A percentile compares a stretch with the other conserved stretches of the same genome.
Conservation (phyloP, 1,140 invertebrate genomes). For the Sitobion miscanthi region DNA sequence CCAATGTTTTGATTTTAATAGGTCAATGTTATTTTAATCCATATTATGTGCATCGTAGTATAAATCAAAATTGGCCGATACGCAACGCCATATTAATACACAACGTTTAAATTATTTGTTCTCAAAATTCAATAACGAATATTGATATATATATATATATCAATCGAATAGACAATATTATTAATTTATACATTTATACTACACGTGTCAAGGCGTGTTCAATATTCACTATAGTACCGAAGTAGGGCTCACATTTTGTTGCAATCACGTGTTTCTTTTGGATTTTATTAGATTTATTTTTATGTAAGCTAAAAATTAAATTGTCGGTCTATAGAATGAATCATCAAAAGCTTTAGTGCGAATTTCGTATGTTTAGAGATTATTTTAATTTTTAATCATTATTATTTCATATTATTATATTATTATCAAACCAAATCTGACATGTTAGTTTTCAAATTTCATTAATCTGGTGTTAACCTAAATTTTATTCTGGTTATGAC, state of each 20-base stretch:
- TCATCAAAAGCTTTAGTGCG: not conserved
- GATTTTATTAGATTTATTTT: not conserved
- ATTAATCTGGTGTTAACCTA: not conserved
- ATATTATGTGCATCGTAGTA: not conserved
- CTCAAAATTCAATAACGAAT: not conserved
- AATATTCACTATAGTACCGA: not conserved
- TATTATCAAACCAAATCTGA: not conserved
- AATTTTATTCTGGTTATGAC: not conserved
- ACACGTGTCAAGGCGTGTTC: not conserved
- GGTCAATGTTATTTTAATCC: not conserved
- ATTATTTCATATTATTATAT: not conserved
- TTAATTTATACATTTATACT: conserved; percentile 6
- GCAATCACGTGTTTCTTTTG: not conserved
- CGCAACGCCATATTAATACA: not conserved
- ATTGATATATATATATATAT: not conserved
- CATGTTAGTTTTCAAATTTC: not conserved
- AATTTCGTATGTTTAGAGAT: not conserved
- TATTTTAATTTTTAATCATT: conserved; percentile 2
- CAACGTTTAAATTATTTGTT: not conserved
- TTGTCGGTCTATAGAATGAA: not conserved
- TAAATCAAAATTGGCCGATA: not conserved
- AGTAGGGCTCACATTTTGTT: not conserved
- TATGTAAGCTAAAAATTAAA: not conserved
- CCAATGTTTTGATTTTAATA: not conserved
- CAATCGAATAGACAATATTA: not conserved